Base-by-base conservation (phyloP, 2,888 invertebrate genomes). In the Nephrotoma guestfalica region DNA sequence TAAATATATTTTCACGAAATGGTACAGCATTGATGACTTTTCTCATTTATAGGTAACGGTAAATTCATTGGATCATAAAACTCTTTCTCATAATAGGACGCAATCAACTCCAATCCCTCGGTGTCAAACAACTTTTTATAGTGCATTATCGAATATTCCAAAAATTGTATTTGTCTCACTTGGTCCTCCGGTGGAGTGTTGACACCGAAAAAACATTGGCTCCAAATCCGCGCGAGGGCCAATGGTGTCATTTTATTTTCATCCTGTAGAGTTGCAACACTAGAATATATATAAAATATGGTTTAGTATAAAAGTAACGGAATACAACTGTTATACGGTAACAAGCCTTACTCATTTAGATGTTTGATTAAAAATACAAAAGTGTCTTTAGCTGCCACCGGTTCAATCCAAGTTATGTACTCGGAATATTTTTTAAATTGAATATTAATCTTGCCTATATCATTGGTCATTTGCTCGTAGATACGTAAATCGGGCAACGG, bases 11-110 rank as follows among this genome's bases (percentile, higher is more conserved):
- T 9, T 84, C 15, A 84, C 15, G 84, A 84, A 84, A 84, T 84
- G n/a, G 41, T 84, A 84, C 84, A 84, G 41, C 84, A 84, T 7
- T 84, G 84, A 1, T 41, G 41, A 84, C 9, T 84, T 15, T 41
- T 84, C 15, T 84, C 42, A 41, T 41, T 41, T n/a, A 41, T 15
- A 6, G 84, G 84, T 15, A 84, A n/a, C 41, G 84, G 84, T n/a
- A 84, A 84, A 42, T 84, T 84, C 6, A 84, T 84, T 41, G 84
- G 84, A 84, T 84, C 84, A 41, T 84, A 84, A 84, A 84, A 84
- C 15, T 41, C 42, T 84, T 84, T 84, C 11, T 71, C 30, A 41
- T 41, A 84, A 15, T 7, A 41, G 40, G 9, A 0, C 1, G 41
- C 15, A 15, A 84, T 84, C 15, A 42, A 15, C 1, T 13, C 15